A percentile compares a stretch with the other conserved stretches of the same genome.
phyloP scores from a whole-genome alignment of 2,888 invertebrate genomes.

The Drosophila multiciliata region DNA sequence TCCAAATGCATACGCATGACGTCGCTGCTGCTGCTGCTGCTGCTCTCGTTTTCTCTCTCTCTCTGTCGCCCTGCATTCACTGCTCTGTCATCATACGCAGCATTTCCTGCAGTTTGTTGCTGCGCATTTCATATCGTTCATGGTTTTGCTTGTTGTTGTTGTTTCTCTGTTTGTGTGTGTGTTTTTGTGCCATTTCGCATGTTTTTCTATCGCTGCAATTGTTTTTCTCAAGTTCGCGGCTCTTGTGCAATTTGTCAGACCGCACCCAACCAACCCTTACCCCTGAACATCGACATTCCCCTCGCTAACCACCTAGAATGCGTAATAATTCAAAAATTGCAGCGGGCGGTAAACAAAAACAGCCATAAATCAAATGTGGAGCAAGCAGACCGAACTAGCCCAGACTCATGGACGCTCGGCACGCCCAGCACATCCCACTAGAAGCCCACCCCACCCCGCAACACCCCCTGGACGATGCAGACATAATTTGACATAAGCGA shows the following conservation, averaged over 20 bases:
- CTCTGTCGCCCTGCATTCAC: constrained; percentile 4
- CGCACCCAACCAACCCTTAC: constrained; percentile 5
- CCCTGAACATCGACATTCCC: neutral
- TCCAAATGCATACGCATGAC: constrained; percentile 67
- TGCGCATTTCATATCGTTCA: constrained; percentile 52
- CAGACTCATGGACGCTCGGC: constrained; percentile 56
- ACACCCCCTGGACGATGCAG: constrained; percentile 71
- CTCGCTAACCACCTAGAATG: constrained; percentile 34
- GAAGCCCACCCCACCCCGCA: constrained; percentile 8
- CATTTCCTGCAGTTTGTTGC: constrained; percentile 67
- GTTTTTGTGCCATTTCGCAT: constrained; percentile 51
- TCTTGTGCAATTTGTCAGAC: constrained; percentile 70
- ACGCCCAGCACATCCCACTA: constrained; percentile 52
- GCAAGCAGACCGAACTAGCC: constrained; percentile 28
- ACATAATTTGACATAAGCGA: constrained; percentile 83
- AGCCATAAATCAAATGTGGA: constrained; percentile 66
- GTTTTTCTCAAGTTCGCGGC: constrained; percentile 74
- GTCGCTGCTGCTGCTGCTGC: constrained; percentile 13
- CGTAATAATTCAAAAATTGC: constrained; percentile 74
- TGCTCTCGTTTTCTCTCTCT: neutral
- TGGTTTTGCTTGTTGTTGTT: constrained; percentile 24
- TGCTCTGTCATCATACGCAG: constrained; percentile 12
- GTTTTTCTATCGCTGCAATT: constrained; percentile 73
- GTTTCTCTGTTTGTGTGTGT: constrained; percentile 9
- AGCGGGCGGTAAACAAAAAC: constrained; percentile 74